phyloP scores from a whole-genome alignment of 2,113 vertebrate species.

The Sigmodon hispidus region DNA sequence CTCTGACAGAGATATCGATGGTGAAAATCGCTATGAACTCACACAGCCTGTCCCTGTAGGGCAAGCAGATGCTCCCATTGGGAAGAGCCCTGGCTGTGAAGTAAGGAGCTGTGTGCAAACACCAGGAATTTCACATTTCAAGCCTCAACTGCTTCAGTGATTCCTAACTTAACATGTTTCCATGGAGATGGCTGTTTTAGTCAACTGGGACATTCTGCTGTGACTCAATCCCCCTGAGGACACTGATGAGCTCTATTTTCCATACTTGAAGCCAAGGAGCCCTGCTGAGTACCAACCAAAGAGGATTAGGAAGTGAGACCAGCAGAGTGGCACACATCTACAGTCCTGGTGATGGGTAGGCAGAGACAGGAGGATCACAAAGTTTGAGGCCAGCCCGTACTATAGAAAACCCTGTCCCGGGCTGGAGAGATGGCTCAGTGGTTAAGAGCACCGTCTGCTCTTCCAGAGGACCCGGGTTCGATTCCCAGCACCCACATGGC shows the following conservation, averaged over 20 bases:
- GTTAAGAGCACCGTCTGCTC: too few relatives aligned
- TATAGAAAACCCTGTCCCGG: neutral
- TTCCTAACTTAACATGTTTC: neutral
- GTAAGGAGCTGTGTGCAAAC: neutral
- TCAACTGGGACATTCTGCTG: neutral
- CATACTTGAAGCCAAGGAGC: neutral
- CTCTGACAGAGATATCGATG: neutral
- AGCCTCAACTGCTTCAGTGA: neutral
- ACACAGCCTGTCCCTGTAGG: neutral
- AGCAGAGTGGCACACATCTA: neutral
- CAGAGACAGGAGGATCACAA: neutral
- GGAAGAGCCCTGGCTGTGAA: neutral
- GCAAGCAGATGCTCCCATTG: conserved; percentile 7
- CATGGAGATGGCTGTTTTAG: neutral
- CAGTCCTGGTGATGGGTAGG: neutral
- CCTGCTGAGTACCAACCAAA: neutral
- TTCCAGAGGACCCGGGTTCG: too few relatives aligned
- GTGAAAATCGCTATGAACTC: neutral
- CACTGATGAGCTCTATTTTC: neutral
- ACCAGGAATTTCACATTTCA: neutral
- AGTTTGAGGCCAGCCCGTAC: neutral
- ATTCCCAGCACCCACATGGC: too few relatives aligned
- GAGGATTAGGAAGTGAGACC: neutral
- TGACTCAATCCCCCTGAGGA: conserved; percentile 36
- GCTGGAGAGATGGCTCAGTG: too few relatives aligned